A percentile compares a stretch with the other conserved stretches of the same genome.
These are phyloP conservation scores for Procavia capensis DNA, from an alignment of 2,113 vertebrate genomes.

Conservation along the genomic window DNA sequence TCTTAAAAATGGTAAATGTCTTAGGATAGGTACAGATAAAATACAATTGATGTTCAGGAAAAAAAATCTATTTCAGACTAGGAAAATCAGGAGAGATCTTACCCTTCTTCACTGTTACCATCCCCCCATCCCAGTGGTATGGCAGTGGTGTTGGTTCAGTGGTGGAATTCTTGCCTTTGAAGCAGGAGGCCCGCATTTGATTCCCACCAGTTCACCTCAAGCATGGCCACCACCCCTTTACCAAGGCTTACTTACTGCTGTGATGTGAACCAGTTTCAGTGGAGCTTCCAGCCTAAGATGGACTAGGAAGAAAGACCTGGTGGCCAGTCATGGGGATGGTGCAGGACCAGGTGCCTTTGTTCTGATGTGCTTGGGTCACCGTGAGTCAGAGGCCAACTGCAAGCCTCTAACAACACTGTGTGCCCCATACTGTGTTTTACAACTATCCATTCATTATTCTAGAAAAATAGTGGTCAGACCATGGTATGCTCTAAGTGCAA, in stretches of 20 bases:
- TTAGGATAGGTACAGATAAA: background rate
- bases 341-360: background rate
- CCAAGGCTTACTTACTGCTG: background rate
- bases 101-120: background rate
- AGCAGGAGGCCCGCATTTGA: background rate
- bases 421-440: background rate
- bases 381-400: background rate
- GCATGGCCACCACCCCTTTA: background rate
- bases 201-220: background rate
- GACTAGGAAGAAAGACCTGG: background rate
- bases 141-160: background rate
- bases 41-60: background rate
- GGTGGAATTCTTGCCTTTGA: background rate
- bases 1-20: background rate
- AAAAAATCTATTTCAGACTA: constrained; percentile 1
- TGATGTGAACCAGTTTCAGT: background rate
- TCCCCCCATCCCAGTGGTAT: background rate
- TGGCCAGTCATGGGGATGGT: background rate
- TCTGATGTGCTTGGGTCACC: background rate
- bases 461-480: background rate
- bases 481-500: background rate
- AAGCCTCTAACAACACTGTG: background rate
- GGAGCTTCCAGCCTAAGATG: background rate
- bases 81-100: background rate
- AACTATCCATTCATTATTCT: background rate